Evolutionary conservation across 2,113 vertebrate species (phyloP), one percentile per base, ranked within the genome.

Genomic region (Haemorhous mexicanus): DNA sequence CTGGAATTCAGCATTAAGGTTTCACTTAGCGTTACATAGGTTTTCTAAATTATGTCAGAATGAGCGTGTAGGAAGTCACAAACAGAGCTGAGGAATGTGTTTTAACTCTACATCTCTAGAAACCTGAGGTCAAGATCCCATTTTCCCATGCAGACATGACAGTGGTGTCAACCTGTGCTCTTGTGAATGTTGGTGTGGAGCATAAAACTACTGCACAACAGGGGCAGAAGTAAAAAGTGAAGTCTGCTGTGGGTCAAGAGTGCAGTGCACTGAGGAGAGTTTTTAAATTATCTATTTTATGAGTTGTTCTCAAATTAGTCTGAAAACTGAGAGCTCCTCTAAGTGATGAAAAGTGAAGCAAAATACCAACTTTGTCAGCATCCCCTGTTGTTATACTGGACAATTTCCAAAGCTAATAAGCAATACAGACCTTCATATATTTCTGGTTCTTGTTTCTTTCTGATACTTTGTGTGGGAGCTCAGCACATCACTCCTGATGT

Each of bases 1-100:
- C 83, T 94, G 69, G 80, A 97, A 96, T 94, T 94, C 74, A 89
- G 44, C 87, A 95, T 96, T 96, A 98, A 96, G 91, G 93, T 95
- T 97, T 95, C 94, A 87, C 81, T 93, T 93, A 83, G 43, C 52
- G 52, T 86, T 91, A 94, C 35, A 75, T 82, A 82, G 89, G 73
- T 89, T 96, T 91, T 93, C 89, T 95, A 94, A 97, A 93, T 90
- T 68, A 78, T 61, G 13, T 81, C 79, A 95, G 89, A 94, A 90
- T 41, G 44, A 82, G 41, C 74, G 7, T 50, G 24, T 80, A 79
- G 43, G 43, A 91, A 91, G 28, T 32, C 53, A 82, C 50, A 80
- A 83, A 77, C 50, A 44, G 18, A 50, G 26, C 26, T 43, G 10
- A 68, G 67, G 53, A 82, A 75, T 50, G 18, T 56, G 27, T 44